phyloP scores from a whole-genome alignment of 2,888 invertebrate species.

The Nemurella pictetii region DNA sequence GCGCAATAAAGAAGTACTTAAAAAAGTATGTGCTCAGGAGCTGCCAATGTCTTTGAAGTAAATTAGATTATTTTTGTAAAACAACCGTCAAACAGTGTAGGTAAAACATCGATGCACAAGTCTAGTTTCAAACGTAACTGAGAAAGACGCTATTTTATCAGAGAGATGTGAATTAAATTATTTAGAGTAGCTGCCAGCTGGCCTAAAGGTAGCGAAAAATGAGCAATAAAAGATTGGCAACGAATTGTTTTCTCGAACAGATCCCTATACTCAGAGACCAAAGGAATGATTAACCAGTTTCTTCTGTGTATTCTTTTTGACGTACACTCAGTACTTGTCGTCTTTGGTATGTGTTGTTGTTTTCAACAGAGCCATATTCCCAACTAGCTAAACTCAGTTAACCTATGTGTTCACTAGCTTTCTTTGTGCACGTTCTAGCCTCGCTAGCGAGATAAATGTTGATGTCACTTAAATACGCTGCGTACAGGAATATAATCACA shows the following conservation, averaged over 20 bases:
- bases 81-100: slow-evolving; percentile 9
- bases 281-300: slow-evolving; percentile 2
- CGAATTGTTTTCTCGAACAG: neutral
- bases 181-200: neutral
- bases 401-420: slow-evolving; percentile 31
- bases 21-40: slow-evolving; percentile 32
- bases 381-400: neutral
- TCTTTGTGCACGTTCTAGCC: slow-evolving; percentile 21
- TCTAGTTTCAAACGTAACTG: neutral
- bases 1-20: slow-evolving; percentile 21
- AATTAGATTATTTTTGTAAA: slow-evolving; percentile 39
- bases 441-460: neutral
- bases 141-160: neutral
- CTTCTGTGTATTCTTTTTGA: neutral
- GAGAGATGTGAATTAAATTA: neutral
- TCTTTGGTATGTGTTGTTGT: neutral
- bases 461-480: slow-evolving; percentile 4
- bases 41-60: slow-evolving; percentile 25
- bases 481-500: slow-evolving; percentile 4
- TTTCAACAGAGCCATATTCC: neutral
- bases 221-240: slow-evolving; percentile 22
- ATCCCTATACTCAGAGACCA: slow-evolving; percentile 16
- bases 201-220: slow-evolving; percentile 1
- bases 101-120: slow-evolving; percentile 8
- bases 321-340: neutral